phyloP scores from a whole-genome alignment of 2,888 invertebrate genomes.

The Pterostichus madidus region DNA sequence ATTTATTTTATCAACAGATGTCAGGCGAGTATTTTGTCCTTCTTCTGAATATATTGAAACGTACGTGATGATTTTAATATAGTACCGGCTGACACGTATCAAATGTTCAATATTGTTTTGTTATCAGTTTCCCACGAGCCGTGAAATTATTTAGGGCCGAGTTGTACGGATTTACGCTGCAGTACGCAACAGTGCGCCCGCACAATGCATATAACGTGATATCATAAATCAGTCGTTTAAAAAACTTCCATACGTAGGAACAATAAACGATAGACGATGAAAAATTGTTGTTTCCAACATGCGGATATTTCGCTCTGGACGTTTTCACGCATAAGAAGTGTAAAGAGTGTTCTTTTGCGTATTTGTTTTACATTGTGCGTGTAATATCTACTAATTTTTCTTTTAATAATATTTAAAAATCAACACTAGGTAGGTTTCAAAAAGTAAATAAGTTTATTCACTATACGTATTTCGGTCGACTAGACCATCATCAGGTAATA shows the following conservation, averaged over 20 bases:
- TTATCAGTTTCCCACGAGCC: slow-evolving; percentile 32
- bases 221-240: slow-evolving; percentile 38
- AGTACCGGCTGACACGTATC: slow-evolving; percentile 38
- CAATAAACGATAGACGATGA: slow-evolving; percentile 59
- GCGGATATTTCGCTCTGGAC: slow-evolving; percentile 2
- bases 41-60: background rate
- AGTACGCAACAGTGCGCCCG: slow-evolving; percentile 30
- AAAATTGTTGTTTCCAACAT: slow-evolving; percentile 39
- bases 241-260: slow-evolving; percentile 54
- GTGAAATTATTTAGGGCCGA: slow-evolving; percentile 44
- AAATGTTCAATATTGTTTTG: slow-evolving; percentile 48
- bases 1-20: no score
- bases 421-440: no score
- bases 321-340: slow-evolving; percentile 11
- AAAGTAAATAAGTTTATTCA: no score
- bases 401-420: no score
- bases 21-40: no score
- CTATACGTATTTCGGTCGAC: no score
- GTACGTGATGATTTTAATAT: slow-evolving; percentile 37
- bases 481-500: no score
- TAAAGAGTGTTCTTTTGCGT: background rate
- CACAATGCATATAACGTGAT: slow-evolving; percentile 37
- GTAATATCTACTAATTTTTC: no score
- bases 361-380: background rate
- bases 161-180: slow-evolving; percentile 43